Evolutionary conservation across 2,113 vertebrate species (phyloP).

Genomic region (Ardeotis arabs): DNA sequence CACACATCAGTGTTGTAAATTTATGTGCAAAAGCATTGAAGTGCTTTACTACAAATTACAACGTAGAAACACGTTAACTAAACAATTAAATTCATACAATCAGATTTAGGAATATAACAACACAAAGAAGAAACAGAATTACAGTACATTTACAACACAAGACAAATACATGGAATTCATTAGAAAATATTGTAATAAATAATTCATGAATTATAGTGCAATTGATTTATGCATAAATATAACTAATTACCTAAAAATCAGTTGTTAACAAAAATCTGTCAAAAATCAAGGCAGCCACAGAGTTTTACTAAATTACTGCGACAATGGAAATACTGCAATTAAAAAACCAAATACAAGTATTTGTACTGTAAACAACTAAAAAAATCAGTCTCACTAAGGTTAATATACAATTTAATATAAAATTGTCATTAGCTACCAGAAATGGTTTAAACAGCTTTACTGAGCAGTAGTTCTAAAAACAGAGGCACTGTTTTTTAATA

Average conservation of each 20-base stretch:
- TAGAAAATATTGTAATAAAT: constrained; percentile 91
- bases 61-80: constrained; percentile 89
- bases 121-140: constrained; percentile 90
- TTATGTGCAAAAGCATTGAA: constrained; percentile 94
- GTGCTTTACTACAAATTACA: constrained; percentile 93
- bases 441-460: constrained; percentile 87
- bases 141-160: constrained; percentile 91
- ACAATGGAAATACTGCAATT: constrained; percentile 88
- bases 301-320: constrained; percentile 87
- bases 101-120: constrained; percentile 88
- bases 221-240: constrained; percentile 98
- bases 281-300: constrained; percentile 89
- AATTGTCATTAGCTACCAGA: constrained; percentile 89
- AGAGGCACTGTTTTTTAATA: constrained; percentile 90
- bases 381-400: constrained; percentile 85
- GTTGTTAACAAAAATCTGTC: constrained; percentile 88
- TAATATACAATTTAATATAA: constrained; percentile 90
- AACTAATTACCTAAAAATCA: constrained; percentile 87
- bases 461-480: constrained; percentile 89
- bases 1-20: constrained; percentile 84
- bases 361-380: constrained; percentile 88
- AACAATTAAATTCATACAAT: constrained; percentile 90
- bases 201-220: constrained; percentile 96
- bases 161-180: constrained; percentile 88
- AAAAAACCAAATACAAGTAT: constrained; percentile 86